A percentile compares a stretch with the other conserved stretches of the same genome.
These are phyloP conservation scores for Talpa occidentalis DNA, from an alignment of 2,113 vertebrate species.

Conservation along the genomic window DNA sequence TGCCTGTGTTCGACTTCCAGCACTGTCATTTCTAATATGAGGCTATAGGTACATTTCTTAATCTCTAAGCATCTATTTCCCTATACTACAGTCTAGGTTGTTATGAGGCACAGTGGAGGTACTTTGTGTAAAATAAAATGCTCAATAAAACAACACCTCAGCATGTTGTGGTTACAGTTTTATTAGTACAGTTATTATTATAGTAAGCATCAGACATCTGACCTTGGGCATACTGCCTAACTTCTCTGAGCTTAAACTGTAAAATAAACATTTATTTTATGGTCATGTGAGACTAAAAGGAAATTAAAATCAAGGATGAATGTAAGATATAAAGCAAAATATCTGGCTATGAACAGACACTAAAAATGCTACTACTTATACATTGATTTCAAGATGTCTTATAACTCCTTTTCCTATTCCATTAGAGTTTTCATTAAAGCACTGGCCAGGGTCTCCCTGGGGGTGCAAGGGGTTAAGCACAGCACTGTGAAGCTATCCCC, in stretches of 20 bases:
- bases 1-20: background rate
- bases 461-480: too few relatives aligned
- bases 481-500: too few relatives aligned
- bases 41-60: background rate
- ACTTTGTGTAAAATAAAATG: background rate
- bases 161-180: background rate
- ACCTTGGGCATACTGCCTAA: background rate
- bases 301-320: background rate
- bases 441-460: too few relatives aligned
- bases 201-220: background rate
- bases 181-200: background rate
- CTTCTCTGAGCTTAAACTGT: background rate
- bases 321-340: background rate
- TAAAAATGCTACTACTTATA: background rate
- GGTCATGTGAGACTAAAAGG: background rate
- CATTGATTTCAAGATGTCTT: background rate
- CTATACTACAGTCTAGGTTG: too few relatives aligned
- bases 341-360: background rate
- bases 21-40: background rate
- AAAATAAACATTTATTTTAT: background rate
- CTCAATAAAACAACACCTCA: background rate
- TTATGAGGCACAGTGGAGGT: background rate
- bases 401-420: background rate
- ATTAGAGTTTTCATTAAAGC: background rate
- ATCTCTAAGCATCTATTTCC: background rate